These are phyloP conservation scores for Verasper variegatus DNA, from an alignment of 2,113 vertebrate species.

Conservation along the genomic window DNA sequence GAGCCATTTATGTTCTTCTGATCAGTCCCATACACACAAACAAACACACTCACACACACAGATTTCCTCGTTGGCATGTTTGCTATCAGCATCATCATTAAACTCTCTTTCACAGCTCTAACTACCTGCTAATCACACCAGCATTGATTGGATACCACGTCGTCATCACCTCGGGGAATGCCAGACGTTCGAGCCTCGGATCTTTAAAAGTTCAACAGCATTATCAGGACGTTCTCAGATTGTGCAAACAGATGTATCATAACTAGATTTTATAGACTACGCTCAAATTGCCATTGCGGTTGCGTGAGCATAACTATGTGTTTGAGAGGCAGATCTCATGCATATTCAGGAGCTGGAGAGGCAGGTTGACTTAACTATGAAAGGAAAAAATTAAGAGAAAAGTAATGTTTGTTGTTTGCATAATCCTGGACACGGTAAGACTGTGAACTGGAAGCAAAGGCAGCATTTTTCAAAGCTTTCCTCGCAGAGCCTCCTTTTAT, in stretches of 20 bases:
- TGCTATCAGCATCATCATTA: constrained; percentile 40
- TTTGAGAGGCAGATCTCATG: constrained; percentile 39
- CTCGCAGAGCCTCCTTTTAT: constrained; percentile 18
- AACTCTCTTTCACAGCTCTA: constrained; percentile 43
- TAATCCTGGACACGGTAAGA: constrained; percentile 6
- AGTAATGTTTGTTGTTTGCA: constrained; percentile 29
- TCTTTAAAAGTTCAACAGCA: constrained; percentile 16
- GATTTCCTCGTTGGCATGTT: constrained; percentile 19
- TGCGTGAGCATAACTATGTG: constrained; percentile 49
- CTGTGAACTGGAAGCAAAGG: neutral
- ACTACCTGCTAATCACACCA: constrained; percentile 35
- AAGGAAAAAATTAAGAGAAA: constrained; percentile 14
- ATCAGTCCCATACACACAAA: neutral
- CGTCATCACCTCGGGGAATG: constrained; percentile 8
- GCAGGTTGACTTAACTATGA: constrained; percentile 1
- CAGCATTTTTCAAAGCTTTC: constrained; percentile 39
- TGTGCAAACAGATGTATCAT: constrained; percentile 19
- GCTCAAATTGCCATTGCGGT: constrained; percentile 20
- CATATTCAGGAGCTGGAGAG: constrained; percentile 59
- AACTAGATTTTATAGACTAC: constrained; percentile 25
- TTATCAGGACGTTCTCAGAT: constrained; percentile 6
- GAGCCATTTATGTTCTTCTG: neutral
- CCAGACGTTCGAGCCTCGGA: neutral
- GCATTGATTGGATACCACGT: constrained; percentile 36
- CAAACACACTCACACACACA: neutral